Base-by-base conservation (phyloP, 2,888 invertebrate genomes). In the Drosophila colorata region DNA sequence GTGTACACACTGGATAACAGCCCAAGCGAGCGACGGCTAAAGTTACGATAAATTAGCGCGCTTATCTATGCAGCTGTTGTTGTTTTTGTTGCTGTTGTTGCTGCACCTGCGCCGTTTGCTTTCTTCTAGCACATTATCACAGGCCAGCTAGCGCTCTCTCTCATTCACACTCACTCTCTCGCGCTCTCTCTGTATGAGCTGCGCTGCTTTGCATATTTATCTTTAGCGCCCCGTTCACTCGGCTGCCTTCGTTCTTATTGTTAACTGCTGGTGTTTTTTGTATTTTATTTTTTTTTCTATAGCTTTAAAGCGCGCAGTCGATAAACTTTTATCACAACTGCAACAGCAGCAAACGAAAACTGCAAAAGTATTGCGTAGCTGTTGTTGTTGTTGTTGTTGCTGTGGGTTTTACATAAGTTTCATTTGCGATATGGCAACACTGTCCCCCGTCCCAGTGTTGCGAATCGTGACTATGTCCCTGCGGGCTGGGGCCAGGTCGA, bases 321-420 rank as follows among this genome's bases (percentile, higher is more conserved):
- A 87, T 86, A 86, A 87, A 87, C 63, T 87, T 88, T 87, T 87
- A 87, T 90, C 86, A 78, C 81, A 80, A 82, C 60, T 79, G 86
- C 89, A 83, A 66, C 82, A 81, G 55, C 68, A 64, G 49, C 51
- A 71, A 73, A 74, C 74, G 58, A 61, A 68, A 74, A 78, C 68
- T 78, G 75, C 57, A 74, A 79, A 79, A 56, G 76, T 78, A 72
- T 72, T 74, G 67, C 72, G 71, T 55, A 41, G 44, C 58, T 35
- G 38, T 33, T 23, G 20, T 23, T 56, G 51, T 16, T 51, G 18
- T 43, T 63, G 25, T 18, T 58, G n/a, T n/a, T n/a, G n/a, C n/a
- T n/a, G n/a, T n/a, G n/a, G 53, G 31, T 11, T 58, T 31, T 11
- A 18, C 43, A 44, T n/a, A 53, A 53, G 53, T 40, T 56, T 56